A percentile compares a stretch with the other conserved stretches of the same genome.
Conservation (phyloP, 2,113 vertebrate species). For the Misgurnus anguillicaudatus region DNA sequence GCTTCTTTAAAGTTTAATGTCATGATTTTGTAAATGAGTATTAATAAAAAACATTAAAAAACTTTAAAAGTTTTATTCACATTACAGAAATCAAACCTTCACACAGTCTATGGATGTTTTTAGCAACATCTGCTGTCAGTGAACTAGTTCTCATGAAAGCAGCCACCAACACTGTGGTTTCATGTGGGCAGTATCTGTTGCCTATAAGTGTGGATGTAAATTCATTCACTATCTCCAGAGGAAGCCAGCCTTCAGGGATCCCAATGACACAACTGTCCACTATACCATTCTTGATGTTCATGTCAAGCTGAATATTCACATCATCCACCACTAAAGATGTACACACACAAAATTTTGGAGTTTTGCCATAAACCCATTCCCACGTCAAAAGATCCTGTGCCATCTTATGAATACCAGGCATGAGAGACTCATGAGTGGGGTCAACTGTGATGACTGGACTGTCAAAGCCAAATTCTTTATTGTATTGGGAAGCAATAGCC, state of each 20-base stretch:
- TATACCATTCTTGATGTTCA: conserved; percentile 83
- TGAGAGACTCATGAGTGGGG: conserved; percentile 77
- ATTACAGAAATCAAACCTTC: conserved; percentile 79
- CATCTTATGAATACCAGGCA: conserved; percentile 79
- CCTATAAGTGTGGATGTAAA: conserved; percentile 75
- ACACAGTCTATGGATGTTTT: conserved; percentile 76
- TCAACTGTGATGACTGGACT: conserved; percentile 70
- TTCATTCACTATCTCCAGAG: conserved; percentile 65
- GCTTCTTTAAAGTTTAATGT: background rate
- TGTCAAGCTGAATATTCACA: conserved; percentile 68
- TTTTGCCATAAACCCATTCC: conserved; percentile 94
- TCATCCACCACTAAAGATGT: conserved; percentile 72
- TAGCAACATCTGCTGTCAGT: conserved; percentile 63
- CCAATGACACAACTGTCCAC: conserved; percentile 78
- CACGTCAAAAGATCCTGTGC: conserved; percentile 81
- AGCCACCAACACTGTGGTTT: conserved; percentile 54
- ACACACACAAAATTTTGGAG: conserved; percentile 83
- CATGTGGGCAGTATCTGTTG: conserved; percentile 78
- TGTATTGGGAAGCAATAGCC: conserved; percentile 81
- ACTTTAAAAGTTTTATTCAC: conserved; percentile 65
- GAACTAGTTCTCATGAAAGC: conserved; percentile 66
- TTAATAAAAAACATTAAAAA: background rate
- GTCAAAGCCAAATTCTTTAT: conserved; percentile 69
- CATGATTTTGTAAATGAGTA: background rate
- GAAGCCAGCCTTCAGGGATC: conserved; percentile 79